Percentiles rank a stretch among this genome's conserved stretches.
Evolutionary conservation across 2,888 invertebrate species (phyloP).

Genomic region (Danaus chrysippus): DNA sequence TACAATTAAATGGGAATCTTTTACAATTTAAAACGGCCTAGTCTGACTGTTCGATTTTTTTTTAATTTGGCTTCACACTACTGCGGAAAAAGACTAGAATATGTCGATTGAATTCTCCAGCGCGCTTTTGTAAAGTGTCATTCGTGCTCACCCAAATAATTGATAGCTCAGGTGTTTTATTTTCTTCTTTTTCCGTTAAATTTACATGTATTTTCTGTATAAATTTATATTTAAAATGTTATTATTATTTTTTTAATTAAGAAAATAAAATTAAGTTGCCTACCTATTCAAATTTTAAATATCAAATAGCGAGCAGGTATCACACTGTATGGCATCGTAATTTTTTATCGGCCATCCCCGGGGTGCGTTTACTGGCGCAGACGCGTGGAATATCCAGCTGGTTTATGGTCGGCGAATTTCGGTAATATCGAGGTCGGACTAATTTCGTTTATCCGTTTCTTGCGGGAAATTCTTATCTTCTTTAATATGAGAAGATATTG

Average conservation of each 20-base stretch:
- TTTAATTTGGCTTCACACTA: slow-evolving; percentile 50
- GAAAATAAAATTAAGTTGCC: not conserved
- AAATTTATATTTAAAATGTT: not conserved
- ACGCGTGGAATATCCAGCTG: slow-evolving; percentile 21
- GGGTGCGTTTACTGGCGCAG: slow-evolving; percentile 45
- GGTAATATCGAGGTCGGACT: slow-evolving; percentile 24
- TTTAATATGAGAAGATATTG: slow-evolving; percentile 12
- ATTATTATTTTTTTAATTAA: not conserved
- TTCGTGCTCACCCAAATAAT: slow-evolving; percentile 7
- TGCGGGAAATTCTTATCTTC: slow-evolving; percentile 15
- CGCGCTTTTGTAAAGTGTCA: slow-evolving; percentile 15
- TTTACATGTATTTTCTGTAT: not conserved
- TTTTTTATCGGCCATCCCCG: slow-evolving; percentile 50
- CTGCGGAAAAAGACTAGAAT: slow-evolving; percentile 44
- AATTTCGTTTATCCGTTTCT: slow-evolving; percentile 24
- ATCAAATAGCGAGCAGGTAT: slow-evolving; percentile 28
- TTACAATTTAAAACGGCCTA: slow-evolving; percentile 21
- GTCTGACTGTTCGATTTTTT: slow-evolving; percentile 42
- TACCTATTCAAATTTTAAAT: not conserved
- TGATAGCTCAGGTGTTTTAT: not conserved
- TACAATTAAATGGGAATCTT: slow-evolving; percentile 17
- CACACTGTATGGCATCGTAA: slow-evolving; percentile 42
- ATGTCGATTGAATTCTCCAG: slow-evolving; percentile 54
- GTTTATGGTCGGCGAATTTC: slow-evolving; percentile 25
- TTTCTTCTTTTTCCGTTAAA: not conserved